Evolutionary conservation across 2,797 vertebrate genomes (phyloP), one percentile per base, ranked within the genome.

Genomic region (Microctenopoma lineatum): DNA sequence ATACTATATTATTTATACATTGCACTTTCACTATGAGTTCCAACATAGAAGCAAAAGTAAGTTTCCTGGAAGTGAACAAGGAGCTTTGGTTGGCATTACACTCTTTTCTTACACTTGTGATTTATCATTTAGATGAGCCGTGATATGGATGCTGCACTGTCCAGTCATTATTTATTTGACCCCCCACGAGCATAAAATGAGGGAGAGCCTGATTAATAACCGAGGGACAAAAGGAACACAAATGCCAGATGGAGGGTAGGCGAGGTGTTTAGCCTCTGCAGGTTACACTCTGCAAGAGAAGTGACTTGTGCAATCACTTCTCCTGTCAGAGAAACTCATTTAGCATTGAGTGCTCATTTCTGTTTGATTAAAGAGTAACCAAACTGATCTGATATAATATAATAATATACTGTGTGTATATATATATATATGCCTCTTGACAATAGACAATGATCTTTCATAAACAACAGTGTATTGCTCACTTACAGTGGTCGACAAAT

Each of bases 231-330:
- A 66, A 77, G 79, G 80, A 87, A 45, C 58, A 52, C 55, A 66
- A 63, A 78, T 80, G 89, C 82, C 84, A 81, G 81, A 89, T 86
- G 86, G 73, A 80, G 61, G 66, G 58, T 55, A 66, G 61, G 60
- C 77, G 56, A 84, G 83, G 71, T 77, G 61, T 88, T 90, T 90
- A 84, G 83, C 65, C 82, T 82, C 82, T 73, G 67, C 80, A 70
- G 84, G 80, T 53, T 84, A 39, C 47, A 66, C 77, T 74, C 81
- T 61, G 62, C 80, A 69, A 75, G 82, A 46, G 73, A 56, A 56
- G 64, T 62, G 62, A 81, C 75, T 68, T 2, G 2, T 58, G 45
- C 75, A 80, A 85, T 84, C 48, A 46, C 54, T 73, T 70, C 61
- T 63, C 50, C 51, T 81, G 77, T 61, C 59, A 60, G 64, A 38